Conservation (phyloP, 2,797 vertebrate species). For the Vireo griseus region DNA sequence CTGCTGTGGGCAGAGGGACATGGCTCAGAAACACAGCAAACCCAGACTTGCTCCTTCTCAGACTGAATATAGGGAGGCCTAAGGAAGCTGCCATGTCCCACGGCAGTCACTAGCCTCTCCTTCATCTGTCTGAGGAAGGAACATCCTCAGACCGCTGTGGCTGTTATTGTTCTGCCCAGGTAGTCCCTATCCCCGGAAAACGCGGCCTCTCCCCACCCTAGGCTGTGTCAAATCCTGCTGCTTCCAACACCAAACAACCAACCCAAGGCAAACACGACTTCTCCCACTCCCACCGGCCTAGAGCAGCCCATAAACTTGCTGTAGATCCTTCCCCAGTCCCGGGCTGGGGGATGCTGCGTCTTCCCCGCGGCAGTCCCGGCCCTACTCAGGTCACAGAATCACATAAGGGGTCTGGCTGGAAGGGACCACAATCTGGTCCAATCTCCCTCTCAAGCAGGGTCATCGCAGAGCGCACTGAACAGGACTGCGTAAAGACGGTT, state of each 20-base stretch:
- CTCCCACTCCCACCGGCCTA: too few species aligned
- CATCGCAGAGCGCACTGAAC: background rate
- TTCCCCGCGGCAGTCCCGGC: rapidly evolving
- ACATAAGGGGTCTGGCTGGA: background rate
- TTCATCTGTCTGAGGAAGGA: rapidly evolving
- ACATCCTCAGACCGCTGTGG: rapidly evolving
- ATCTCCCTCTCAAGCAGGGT: too few species aligned
- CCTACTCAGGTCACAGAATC: too few species aligned
- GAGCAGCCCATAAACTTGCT: background rate
- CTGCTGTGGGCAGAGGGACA: constrained; percentile 69
- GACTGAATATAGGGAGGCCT: rapidly evolving
- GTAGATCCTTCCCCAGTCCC: rapidly evolving
- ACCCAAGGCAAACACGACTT: rapidly evolving
- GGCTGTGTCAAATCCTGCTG: background rate
- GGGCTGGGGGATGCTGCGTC: rapidly evolving
- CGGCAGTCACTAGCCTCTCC: rapidly evolving
- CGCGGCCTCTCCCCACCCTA: rapidly evolving
- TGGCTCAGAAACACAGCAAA: background rate
- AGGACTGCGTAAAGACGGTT: background rate
- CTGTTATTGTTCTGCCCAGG: background rate
- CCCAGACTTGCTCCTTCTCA: background rate
- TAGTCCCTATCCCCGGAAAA: rapidly evolving
- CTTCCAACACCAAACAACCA: background rate
- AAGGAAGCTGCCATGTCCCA: background rate
- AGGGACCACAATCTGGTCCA: background rate